Base-by-base conservation (phyloP, 1,140 invertebrate species). In the Lysiphlebus fabarum region DNA sequence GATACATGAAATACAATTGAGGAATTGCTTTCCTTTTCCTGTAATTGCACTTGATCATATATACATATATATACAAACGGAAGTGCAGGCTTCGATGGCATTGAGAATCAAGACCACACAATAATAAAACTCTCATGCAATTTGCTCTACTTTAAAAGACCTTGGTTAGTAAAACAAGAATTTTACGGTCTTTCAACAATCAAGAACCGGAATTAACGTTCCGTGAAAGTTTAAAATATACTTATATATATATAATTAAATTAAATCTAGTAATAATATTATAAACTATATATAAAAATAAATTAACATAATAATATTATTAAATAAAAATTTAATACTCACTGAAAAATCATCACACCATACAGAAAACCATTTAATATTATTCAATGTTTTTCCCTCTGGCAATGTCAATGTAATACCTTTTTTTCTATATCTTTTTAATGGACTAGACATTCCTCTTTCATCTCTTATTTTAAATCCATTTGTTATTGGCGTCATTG, bases 291-390 rank as follows among this genome's bases (percentile, higher is more conserved):
- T 37, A 26, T 17, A 26, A 14, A 6, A 26, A 38, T 6, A 7
- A 36, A n/a, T 5, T 5, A 34, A 9, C n/a, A 7, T 44, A 14
- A 56, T 47, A 45, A 53, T 42, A 10, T 47, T 58, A 38, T 34
- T 4, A 59, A 49, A 14, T 14, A n/a, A n/a, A n/a, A n/a, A n/a
- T n/a, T n/a, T n/a, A n/a, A n/a, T 68, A 82, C 86, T 87, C 70
- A 95, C 92, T 37, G 89, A 81, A 68, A 88, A 95, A 70, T 92
- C 91, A 67, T 94, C 88, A 73, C 93, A 95, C 89, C 90, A 96
- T 1, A 96, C 86, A 11, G 90, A 88, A 70, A 96, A 89, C 89
- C 92, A 95, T 65, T 86, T 88, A 66, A 94, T 84, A 70, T 90
- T 87, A 68, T 85, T 85, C 45, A 94, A 80, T 6, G 88, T 91